phyloP scores from a whole-genome alignment of 2,888 invertebrate species.

The Agrenia bidenticulata region DNA sequence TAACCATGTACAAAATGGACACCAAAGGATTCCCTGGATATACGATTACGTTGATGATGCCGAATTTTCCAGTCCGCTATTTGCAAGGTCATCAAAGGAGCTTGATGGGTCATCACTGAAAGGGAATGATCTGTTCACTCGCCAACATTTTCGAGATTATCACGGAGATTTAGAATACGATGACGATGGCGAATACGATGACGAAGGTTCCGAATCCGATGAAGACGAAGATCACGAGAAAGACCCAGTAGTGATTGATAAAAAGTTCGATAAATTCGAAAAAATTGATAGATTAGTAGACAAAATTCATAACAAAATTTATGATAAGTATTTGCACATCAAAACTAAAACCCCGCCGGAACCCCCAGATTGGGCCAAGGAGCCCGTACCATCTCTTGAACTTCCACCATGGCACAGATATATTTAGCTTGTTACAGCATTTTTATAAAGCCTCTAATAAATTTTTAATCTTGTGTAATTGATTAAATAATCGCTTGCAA shows the following conservation, averaged over 20 bases:
- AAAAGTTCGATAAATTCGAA: not conserved
- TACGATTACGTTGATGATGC: not conserved
- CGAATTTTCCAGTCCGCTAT: too few relatives aligned
- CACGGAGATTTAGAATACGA: not conserved
- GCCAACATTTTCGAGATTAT: conserved; percentile 2
- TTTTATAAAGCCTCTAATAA: too few relatives aligned
- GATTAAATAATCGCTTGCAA: too few relatives aligned
- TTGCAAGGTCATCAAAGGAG: too few relatives aligned
- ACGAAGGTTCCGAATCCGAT: not conserved
- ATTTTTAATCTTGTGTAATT: too few relatives aligned
- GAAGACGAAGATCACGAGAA: not conserved
- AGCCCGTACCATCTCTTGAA: not conserved
- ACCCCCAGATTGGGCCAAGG: not conserved
- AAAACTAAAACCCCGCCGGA: not conserved
- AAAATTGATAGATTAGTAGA: not conserved
- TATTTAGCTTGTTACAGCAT: too few relatives aligned
- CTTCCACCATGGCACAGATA: conserved; percentile 5
- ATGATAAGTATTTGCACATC: conserved; percentile 1
- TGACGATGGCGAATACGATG: not conserved
- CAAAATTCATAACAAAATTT: not conserved
- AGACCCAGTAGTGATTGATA: not conserved
- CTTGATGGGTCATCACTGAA: too few relatives aligned
- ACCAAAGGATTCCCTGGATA: too few relatives aligned
- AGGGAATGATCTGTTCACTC: too few relatives aligned
- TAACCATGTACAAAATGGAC: too few relatives aligned